Evolutionary conservation across 2,888 invertebrate genomes (phyloP).

Genomic region (Folsomia candida): DNA sequence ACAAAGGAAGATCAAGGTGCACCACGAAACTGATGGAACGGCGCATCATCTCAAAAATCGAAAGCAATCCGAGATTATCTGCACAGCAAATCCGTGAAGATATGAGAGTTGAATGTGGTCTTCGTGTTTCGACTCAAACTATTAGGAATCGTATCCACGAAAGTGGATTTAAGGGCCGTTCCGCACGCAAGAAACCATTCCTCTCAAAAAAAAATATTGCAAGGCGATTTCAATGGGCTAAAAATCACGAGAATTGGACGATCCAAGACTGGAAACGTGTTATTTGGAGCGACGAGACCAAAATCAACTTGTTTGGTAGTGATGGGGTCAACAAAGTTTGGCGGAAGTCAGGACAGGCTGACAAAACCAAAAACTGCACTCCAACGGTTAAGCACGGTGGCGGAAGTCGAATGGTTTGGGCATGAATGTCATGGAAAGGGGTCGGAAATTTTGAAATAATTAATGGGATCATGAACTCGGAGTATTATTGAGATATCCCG

Average conservation of each 20-base stretch:
- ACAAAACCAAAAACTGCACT: neutral
- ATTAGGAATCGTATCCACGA: neutral
- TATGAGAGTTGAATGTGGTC: neutral
- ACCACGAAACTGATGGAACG: neutral
- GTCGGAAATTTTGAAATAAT: no score
- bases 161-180: neutral
- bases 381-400: neutral
- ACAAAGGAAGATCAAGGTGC: neutral
- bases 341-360: neutral
- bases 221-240: neutral
- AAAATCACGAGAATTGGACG: neutral
- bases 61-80: neutral
- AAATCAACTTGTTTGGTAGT: no score
- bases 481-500: no score
- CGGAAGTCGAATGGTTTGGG: no score
- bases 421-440: no score
- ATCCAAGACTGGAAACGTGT: neutral
- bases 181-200: neutral
- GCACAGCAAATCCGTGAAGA: neutral
- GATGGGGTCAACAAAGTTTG: neutral
- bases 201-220: neutral
- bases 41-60: neutral
- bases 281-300: neutral
- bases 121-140: neutral
- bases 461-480: no score